Conservation (phyloP, 2,888 invertebrate genomes). For the Caenorhabditis sp. region DNA sequence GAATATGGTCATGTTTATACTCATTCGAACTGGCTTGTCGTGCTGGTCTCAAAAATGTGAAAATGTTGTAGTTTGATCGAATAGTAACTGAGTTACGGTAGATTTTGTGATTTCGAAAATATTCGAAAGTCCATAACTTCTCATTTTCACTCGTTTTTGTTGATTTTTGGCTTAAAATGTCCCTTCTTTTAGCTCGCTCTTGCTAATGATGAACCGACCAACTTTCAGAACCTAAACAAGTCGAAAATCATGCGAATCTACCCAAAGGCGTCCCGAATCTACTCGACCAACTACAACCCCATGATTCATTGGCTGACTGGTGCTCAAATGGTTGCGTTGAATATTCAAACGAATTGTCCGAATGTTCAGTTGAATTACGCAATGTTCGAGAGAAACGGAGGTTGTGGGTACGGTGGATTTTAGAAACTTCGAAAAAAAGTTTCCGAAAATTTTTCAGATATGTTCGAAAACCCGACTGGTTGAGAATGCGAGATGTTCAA, state of each 20-base stretch:
- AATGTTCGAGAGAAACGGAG: conserved; percentile 92
- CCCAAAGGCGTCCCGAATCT: conserved; percentile 66
- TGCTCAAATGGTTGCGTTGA: conserved; percentile 92
- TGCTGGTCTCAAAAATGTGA: not conserved
- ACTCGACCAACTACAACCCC: conserved; percentile 69
- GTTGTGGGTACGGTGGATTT: too few relatives aligned
- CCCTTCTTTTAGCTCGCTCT: not conserved
- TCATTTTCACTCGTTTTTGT: not conserved
- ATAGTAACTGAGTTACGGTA: not conserved
- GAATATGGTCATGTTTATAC: too few relatives aligned
- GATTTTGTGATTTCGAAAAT: not conserved
- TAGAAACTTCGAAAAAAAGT: not conserved
- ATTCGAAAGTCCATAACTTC: not conserved
- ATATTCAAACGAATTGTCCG: conserved; percentile 86
- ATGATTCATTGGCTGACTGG: conserved; percentile 93
- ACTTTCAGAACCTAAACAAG: conserved; percentile 53
- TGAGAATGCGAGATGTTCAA: conserved; percentile 41
- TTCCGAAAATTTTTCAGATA: conserved; percentile 25
- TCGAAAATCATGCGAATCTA: conserved; percentile 60
- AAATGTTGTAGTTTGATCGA: not conserved
- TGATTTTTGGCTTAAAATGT: not conserved
- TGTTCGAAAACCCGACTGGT: conserved; percentile 61
- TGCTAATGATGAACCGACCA: not conserved
- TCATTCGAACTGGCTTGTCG: too few relatives aligned
- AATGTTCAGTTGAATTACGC: conserved; percentile 94